These are phyloP conservation scores for Drosophila asahinai DNA, from an alignment of 1,140 invertebrate species.

Conservation along the genomic window DNA sequence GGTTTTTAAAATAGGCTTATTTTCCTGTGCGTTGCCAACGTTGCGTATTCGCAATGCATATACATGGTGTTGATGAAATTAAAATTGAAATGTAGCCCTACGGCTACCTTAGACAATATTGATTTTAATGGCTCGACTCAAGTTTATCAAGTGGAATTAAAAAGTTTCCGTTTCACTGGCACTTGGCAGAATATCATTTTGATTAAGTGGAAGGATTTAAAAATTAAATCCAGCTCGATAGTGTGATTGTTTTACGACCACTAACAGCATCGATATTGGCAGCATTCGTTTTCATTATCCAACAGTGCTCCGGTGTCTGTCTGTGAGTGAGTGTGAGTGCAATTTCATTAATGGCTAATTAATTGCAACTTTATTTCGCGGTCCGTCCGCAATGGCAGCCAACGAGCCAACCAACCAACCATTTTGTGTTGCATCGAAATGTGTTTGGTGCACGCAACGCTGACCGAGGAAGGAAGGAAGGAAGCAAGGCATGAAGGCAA, in stretches of 20 bases:
- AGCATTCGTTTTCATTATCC: slow-evolving; percentile 53
- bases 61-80: slow-evolving; percentile 4
- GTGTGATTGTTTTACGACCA: slow-evolving; percentile 40
- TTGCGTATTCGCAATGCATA: slow-evolving; percentile 27
- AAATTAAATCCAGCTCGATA: slow-evolving; percentile 20
- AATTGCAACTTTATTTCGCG: slow-evolving; percentile 72
- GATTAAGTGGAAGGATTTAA: slow-evolving; percentile 42
- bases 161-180: slow-evolving; percentile 28
- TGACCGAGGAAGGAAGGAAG: not conserved
- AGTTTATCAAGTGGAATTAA: slow-evolving; percentile 14
- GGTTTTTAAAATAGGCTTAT: too few relatives aligned
- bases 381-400: slow-evolving; percentile 34
- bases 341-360: slow-evolving; percentile 70
- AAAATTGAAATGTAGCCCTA: slow-evolving; percentile 19
- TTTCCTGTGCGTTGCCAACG: not conserved
- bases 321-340: slow-evolving; percentile 27
- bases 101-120: slow-evolving; percentile 27
- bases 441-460: slow-evolving; percentile 51
- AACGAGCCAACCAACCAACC: slow-evolving; percentile 28
- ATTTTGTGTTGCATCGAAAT: slow-evolving; percentile 58
- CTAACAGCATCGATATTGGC: slow-evolving; percentile 43
- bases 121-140: not conserved
- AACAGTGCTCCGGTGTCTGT: slow-evolving; percentile 2
- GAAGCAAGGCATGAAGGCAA: slow-evolving; percentile 7
- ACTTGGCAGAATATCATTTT: slow-evolving; percentile 10